A percentile compares a stretch with the other conserved stretches of the same genome.
phyloP scores from a whole-genome alignment of 2,888 invertebrate species.

The Synanthedon tipuliformis region DNA sequence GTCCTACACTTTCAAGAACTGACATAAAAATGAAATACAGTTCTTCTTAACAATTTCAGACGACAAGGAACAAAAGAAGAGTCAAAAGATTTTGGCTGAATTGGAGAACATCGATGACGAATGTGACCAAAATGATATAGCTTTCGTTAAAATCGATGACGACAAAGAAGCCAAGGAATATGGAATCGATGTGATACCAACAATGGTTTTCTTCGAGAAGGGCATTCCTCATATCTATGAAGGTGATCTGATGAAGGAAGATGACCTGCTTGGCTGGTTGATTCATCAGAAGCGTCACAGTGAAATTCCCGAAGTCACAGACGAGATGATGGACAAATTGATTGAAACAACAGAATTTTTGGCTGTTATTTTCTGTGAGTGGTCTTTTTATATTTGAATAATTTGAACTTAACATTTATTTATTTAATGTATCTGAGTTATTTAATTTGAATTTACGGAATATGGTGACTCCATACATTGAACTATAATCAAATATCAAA shows the following conservation, averaged over 20 bases:
- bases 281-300: constrained; percentile 90
- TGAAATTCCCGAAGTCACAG: constrained; percentile 92
- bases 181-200: constrained; percentile 85
- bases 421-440: neutral
- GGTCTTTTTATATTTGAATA: constrained; percentile 4
- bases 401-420: neutral
- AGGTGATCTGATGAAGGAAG: constrained; percentile 91
- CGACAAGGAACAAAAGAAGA: constrained; percentile 91
- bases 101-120: constrained; percentile 94
- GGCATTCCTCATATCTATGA: constrained; percentile 80
- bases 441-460: too few species aligned
- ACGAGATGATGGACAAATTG: constrained; percentile 93
- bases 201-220: constrained; percentile 81
- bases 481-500: too few species aligned
- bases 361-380: constrained; percentile 93
- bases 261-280: constrained; percentile 89
- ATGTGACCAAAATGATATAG: constrained; percentile 91
- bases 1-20: constrained; percentile 32
- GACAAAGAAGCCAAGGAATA: constrained; percentile 90
- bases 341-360: constrained; percentile 84
- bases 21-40: constrained; percentile 67
- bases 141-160: constrained; percentile 92
- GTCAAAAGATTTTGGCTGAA: constrained; percentile 84
- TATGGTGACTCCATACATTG: too few species aligned
- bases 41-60: constrained; percentile 72